Conservation (phyloP, 2,888 invertebrate genomes). For the Smittia sp. region DNA sequence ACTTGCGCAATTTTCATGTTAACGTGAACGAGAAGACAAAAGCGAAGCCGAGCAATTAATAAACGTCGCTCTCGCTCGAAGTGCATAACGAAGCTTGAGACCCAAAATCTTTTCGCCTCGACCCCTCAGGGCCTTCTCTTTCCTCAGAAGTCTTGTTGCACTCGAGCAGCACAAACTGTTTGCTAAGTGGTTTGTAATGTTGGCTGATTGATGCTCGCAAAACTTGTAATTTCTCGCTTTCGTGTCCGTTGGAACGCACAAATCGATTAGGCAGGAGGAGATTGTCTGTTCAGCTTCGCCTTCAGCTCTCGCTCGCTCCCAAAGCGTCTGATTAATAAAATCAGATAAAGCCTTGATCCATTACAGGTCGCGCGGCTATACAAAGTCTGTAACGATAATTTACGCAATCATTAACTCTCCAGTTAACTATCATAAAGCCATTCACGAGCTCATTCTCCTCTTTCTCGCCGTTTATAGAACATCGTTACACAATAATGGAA, state of each 20-base stretch:
- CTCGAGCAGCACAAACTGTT: neutral
- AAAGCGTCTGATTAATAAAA: neutral
- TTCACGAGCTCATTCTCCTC: neutral
- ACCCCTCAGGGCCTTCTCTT: neutral
- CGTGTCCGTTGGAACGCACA: neutral
- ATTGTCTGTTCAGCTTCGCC: neutral
- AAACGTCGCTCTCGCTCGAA: neutral
- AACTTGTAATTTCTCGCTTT: conserved; percentile 7
- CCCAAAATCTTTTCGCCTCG: neutral
- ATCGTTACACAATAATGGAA: neutral
- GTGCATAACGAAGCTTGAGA: neutral
- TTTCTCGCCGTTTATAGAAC: neutral
- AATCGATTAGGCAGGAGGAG: neutral
- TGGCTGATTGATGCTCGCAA: neutral
- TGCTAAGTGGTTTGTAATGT: conserved; percentile 25
- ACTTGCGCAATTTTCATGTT: neutral
- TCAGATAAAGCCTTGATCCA: conserved; percentile 2
- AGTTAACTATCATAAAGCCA: conserved; percentile 1
- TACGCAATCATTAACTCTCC: conserved; percentile 3
- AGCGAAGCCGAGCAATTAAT: conserved; percentile 8
- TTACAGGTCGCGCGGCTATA: neutral
- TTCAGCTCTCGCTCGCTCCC: too few species aligned
- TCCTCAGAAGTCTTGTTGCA: neutral
- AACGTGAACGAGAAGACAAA: neutral
- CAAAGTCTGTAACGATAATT: neutral